Evolutionary conservation across 2,888 invertebrate genomes (phyloP), one percentile per base, ranked within the genome.

Genomic region (Clostera curtula): DNA sequence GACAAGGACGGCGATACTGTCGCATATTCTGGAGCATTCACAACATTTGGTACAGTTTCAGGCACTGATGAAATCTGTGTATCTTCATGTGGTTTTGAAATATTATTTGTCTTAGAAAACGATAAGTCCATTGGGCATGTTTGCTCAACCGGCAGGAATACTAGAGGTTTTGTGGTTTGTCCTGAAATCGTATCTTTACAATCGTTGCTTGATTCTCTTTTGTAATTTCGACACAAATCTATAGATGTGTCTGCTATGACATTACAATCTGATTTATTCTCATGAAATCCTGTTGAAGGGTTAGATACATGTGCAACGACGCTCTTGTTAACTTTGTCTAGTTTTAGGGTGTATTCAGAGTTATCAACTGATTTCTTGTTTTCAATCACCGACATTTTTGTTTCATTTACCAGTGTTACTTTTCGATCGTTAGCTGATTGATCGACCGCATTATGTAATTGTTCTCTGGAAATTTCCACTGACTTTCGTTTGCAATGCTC

Each of bases 391-490:
- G n/a, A n/a, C n/a, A n/a, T n/a, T n/a, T n/a, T n/a, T n/a, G n/a
- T n/a, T n/a, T n/a, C n/a, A n/a, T n/a, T n/a, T n/a, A n/a, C n/a
- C n/a, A n/a, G n/a, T n/a, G n/a, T n/a, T n/a, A n/a, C n/a, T n/a
- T n/a, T n/a, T 36, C 35, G 36, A 25, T 56, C 49, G 47, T 60
- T 62, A 59, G 43, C 30, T 56, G 52, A 53, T 60, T 51, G 26
- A 12, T 30, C 4, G 27, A 24, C 20, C 31, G 34, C 36, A 55
- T 57, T 57, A 59, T 43, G 57, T 52, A 59, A 54, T 56, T 49
- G 52, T 21, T 57, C 47, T 36, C 55, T 56, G 40, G 31, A 30
- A 28, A 43, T 39, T 41, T 49, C 44, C 17, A 33, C 24, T 16
- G 34, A 36, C 27, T 40, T 48, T 28, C 25, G 41, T 24, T 36